A percentile compares a stretch with the other conserved stretches of the same genome.
Evolutionary conservation across 2,888 invertebrate species (phyloP).

Genomic region (Pammene aurita): DNA sequence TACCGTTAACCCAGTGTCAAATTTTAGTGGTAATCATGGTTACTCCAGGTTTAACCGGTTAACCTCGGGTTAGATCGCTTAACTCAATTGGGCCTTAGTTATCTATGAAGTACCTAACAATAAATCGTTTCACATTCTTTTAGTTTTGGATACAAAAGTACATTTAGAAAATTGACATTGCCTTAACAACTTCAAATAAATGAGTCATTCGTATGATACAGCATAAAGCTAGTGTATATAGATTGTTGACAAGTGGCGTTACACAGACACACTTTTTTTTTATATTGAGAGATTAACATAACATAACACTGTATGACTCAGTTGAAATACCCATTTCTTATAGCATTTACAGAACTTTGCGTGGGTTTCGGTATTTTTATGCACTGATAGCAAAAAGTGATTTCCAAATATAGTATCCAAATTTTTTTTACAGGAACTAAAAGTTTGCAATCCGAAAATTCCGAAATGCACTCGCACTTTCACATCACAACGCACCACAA

Average conservation of each 20-base stretch:
- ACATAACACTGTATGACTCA: conserved; percentile 45
- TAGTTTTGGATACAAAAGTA: no score
- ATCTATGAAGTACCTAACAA: no score
- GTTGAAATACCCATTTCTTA: conserved; percentile 27
- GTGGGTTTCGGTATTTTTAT: not conserved
- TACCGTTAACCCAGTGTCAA: no score
- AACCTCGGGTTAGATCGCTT: no score
- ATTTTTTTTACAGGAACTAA: not conserved
- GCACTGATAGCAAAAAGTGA: not conserved
- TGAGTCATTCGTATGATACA: conserved; percentile 23
- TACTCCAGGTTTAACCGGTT: no score
- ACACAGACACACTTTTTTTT: conserved; percentile 25
- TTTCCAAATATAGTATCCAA: no score
- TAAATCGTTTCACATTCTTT: no score
- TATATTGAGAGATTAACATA: conserved; percentile 38
- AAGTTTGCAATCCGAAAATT: not conserved
- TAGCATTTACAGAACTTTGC: conserved; percentile 27
- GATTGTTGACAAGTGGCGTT: conserved; percentile 40
- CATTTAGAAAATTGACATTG: not conserved
- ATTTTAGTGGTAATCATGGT: no score
- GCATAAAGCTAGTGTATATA: conserved; percentile 31
- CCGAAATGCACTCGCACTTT: conserved; percentile 1
- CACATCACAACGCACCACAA: not conserved
- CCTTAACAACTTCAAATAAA: conserved; percentile 37
- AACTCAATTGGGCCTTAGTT: no score